These are phyloP conservation scores for Nomada hirtipes DNA, from an alignment of 2,888 invertebrate genomes.

Conservation along the genomic window DNA sequence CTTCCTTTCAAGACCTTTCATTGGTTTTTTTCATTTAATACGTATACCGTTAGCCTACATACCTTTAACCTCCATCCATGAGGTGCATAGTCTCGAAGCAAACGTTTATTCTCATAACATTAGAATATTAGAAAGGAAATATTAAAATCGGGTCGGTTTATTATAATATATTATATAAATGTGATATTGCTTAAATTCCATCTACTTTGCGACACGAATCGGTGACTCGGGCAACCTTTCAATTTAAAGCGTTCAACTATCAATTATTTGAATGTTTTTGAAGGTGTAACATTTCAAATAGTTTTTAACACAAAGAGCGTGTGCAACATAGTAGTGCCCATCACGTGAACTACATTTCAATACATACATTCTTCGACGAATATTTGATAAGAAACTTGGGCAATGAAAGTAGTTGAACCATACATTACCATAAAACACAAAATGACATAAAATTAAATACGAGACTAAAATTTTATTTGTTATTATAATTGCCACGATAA, in stretches of 20 bases:
- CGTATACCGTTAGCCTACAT: constrained; percentile 53
- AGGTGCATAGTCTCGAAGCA: constrained; percentile 21
- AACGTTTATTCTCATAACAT: constrained; percentile 17
- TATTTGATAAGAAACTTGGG: too few species aligned
- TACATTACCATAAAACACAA: too few species aligned
- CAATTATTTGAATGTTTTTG: background rate
- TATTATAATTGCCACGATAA: too few species aligned
- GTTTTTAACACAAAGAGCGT: background rate
- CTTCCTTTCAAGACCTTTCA: constrained; percentile 39
- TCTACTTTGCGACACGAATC: background rate
- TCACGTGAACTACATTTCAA: background rate
- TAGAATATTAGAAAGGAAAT: constrained; percentile 21
- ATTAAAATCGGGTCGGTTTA: background rate
- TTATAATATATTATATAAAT: background rate
- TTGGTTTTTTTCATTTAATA: constrained; percentile 36
- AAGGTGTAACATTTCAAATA: background rate
- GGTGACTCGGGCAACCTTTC: background rate
- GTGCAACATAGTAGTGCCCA: background rate
- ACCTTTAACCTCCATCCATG: constrained; percentile 51
- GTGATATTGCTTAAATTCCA: background rate
- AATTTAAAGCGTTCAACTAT: background rate
- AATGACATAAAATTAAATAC: too few species aligned
- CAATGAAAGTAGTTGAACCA: too few species aligned
- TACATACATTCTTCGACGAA: too few species aligned
- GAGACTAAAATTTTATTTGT: too few species aligned